Evolutionary conservation across 2,113 vertebrate genomes (phyloP).

Genomic region (Monopterus albus): DNA sequence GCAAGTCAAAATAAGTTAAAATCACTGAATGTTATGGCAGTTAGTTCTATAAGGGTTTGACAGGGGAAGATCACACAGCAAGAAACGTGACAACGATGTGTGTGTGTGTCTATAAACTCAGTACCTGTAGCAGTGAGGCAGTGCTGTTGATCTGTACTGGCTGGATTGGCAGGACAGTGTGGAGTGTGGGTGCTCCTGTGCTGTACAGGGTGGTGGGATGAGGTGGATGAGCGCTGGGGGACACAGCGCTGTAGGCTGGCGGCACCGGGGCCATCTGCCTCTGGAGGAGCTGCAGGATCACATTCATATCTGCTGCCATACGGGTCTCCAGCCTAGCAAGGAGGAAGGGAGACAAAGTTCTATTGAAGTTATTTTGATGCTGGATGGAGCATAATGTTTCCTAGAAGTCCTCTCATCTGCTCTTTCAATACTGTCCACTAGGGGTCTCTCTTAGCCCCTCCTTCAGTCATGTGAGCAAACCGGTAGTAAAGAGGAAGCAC

Average conservation of each 20-base stretch:
- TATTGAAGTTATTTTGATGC: neutral
- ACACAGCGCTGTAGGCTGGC: constrained; percentile 87
- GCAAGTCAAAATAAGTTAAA: too few relatives aligned
- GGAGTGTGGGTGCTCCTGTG: constrained; percentile 71
- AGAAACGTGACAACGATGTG: neutral
- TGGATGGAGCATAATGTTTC: neutral
- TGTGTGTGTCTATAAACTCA: neutral
- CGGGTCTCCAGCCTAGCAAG: constrained; percentile 89
- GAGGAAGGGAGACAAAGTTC: neutral
- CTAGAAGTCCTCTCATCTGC: neutral
- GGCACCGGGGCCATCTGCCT: constrained; percentile 89
- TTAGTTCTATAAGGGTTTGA: too few relatives aligned
- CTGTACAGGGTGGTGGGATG: constrained; percentile 81
- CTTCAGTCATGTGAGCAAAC: neutral
- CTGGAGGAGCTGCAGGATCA: constrained; percentile 94
- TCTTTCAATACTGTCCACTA: constrained; percentile 10
- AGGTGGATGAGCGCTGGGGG: constrained; percentile 75
- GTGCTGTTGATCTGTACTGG: constrained; percentile 64
- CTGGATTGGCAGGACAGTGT: constrained; percentile 51
- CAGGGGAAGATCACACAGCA: too few relatives aligned
- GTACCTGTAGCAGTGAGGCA: constrained; percentile 79
- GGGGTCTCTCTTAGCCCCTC: constrained; percentile 9
- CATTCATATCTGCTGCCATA: constrained; percentile 91
- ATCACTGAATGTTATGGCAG: too few relatives aligned
- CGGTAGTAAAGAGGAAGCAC: neutral